These are phyloP conservation scores for Pseudorhombus dupliciocellatus DNA, from an alignment of 2,113 vertebrate species.

Conservation along the genomic window DNA sequence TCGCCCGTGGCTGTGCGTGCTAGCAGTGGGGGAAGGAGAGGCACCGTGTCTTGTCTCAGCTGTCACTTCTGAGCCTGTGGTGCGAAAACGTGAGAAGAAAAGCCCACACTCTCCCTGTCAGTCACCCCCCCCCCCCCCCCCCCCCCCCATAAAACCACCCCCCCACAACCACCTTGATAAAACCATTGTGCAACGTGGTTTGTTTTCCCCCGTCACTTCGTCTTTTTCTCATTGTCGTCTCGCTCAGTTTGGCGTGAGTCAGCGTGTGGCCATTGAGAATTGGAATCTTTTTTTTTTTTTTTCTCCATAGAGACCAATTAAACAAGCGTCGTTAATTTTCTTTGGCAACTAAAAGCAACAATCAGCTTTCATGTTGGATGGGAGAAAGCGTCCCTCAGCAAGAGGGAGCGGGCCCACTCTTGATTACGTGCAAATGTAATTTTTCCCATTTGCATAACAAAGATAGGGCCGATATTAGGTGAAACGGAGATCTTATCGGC, in stretches of 20 bases:
- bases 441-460: slow-evolving; percentile 68
- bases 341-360: slow-evolving; percentile 20
- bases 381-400: slow-evolving; percentile 54
- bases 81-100: slow-evolving; percentile 38
- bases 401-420: slow-evolving; percentile 39
- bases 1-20: slow-evolving; percentile 40
- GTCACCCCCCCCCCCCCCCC: slow-evolving; percentile 11
- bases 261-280: slow-evolving; percentile 22
- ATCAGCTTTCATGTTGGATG: slow-evolving; percentile 64
- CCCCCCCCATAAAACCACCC: slow-evolving; percentile 19
- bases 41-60: slow-evolving; percentile 57
- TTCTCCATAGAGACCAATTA: slow-evolving; percentile 35
- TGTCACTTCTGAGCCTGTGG: slow-evolving; percentile 62
- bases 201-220: slow-evolving; percentile 26
- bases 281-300: neutral
- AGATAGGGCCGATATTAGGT: slow-evolving; percentile 35
- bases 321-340: slow-evolving; percentile 43
- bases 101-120: slow-evolving; percentile 46
- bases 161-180: slow-evolving; percentile 12
- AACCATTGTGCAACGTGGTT: slow-evolving; percentile 40
- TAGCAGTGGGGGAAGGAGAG: slow-evolving; percentile 38
- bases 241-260: slow-evolving; percentile 21
- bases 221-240: slow-evolving; percentile 19
- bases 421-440: slow-evolving; percentile 40
- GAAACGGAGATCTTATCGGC: slow-evolving; percentile 46